These are phyloP conservation scores for Lycophotia porphyrea DNA, from an alignment of 2,888 invertebrate species.

Conservation along the genomic window DNA sequence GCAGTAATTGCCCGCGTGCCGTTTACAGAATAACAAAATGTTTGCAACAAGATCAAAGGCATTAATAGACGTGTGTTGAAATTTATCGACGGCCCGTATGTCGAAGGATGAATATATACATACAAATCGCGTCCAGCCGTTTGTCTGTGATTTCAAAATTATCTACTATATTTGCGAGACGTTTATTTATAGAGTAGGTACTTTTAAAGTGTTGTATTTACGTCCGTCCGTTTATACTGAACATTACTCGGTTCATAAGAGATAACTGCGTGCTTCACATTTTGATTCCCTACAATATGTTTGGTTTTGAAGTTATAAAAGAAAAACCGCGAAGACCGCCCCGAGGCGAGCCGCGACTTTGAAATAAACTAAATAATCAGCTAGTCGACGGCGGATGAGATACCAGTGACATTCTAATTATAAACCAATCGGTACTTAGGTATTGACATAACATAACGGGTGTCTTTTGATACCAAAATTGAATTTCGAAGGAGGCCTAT, in stretches of 20 bases:
- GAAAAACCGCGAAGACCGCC: slow-evolving; percentile 62
- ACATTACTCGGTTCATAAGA: slow-evolving; percentile 62
- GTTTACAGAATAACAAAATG: slow-evolving; percentile 86
- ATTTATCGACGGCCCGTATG: slow-evolving; percentile 85
- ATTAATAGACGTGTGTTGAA: slow-evolving; percentile 87
- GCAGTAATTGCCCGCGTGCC: slow-evolving; percentile 84
- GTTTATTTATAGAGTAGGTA: slow-evolving; percentile 60
- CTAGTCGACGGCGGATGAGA: slow-evolving; percentile 65
- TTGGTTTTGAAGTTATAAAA: slow-evolving; percentile 61
- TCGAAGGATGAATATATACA: slow-evolving; percentile 82
- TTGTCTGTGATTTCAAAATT: slow-evolving; percentile 64
- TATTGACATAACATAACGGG: slow-evolving; percentile 75
- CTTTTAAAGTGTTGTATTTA: slow-evolving; percentile 61
- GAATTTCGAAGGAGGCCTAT: slow-evolving; percentile 50
- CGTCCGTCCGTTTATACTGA: slow-evolving; percentile 50
- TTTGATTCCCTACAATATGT: slow-evolving; percentile 63
- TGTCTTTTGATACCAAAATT: slow-evolving; percentile 65
- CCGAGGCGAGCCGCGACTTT: slow-evolving; percentile 60
- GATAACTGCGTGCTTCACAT: slow-evolving; percentile 66
- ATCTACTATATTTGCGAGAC: slow-evolving; percentile 64
- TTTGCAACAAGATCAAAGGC: slow-evolving; percentile 88
- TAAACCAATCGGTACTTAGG: slow-evolving; percentile 69
- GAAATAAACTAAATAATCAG: slow-evolving; percentile 79
- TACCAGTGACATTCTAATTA: slow-evolving; percentile 80
- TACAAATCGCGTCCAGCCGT: slow-evolving; percentile 71